A percentile compares a stretch with the other conserved stretches of the same genome.
phyloP scores from a whole-genome alignment of 2,797 vertebrate species.

The Rhinoraja longicauda region DNA sequence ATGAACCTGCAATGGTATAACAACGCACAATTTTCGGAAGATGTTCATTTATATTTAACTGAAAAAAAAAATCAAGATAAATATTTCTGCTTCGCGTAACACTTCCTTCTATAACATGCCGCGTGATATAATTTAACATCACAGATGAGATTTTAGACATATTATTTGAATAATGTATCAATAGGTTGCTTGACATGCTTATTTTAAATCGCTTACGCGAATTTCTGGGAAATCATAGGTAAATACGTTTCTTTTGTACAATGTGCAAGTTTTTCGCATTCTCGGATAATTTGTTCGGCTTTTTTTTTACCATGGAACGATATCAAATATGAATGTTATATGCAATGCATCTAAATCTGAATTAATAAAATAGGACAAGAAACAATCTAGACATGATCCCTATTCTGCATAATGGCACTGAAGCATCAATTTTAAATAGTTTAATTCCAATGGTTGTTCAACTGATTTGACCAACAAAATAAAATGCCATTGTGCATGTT shows the following conservation, averaged over 20 bases:
- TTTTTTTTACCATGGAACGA: too few species aligned
- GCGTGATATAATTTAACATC: not conserved
- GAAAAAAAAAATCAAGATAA: constrained; percentile 7
- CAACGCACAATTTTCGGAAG: not conserved
- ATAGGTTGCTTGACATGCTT: not conserved
- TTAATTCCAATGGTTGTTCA: not conserved
- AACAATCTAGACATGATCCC: not conserved
- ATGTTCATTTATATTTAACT: not conserved
- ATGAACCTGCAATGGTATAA: not conserved
- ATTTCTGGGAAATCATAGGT: not conserved
- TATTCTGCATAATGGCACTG: not conserved
- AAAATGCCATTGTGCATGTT: constrained; percentile 20
- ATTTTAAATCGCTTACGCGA: not conserved
- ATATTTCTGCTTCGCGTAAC: not conserved
- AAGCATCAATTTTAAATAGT: not conserved
- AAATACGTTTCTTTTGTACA: not conserved
- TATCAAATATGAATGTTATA: too few species aligned
- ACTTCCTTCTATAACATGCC: not conserved
- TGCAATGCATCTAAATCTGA: not conserved
- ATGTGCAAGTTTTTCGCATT: not conserved
- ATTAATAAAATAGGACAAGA: not conserved
- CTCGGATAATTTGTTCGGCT: not conserved
- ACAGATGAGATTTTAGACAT: not conserved
- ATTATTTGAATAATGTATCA: not conserved
- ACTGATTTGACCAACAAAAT: not conserved